Conservation (phyloP, 2,888 invertebrate species). For the Celastrina argiolus region DNA sequence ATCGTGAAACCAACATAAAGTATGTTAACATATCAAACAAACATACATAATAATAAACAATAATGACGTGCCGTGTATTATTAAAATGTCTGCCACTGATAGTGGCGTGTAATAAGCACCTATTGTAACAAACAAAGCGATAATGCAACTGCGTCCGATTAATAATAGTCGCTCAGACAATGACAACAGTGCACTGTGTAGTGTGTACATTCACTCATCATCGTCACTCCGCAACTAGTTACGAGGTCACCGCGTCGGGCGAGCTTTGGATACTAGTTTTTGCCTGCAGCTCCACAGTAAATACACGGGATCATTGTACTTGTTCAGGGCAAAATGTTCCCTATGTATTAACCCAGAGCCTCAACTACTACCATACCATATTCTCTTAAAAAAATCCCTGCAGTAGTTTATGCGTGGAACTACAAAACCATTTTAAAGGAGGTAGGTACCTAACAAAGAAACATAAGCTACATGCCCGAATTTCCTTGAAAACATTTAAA, state of each 20-base stretch:
- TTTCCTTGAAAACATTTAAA: neutral
- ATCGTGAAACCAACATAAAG: neutral
- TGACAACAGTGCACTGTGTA: neutral
- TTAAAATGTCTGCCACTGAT: slow-evolving; percentile 40
- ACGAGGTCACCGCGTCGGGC: too few relatives aligned
- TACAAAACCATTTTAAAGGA: neutral
- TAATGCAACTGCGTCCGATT: slow-evolving; percentile 40
- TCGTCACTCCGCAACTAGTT: slow-evolving; percentile 31
- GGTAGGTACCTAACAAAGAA: neutral
- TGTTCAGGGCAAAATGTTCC: too few relatives aligned
- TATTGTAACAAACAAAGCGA: slow-evolving; percentile 41
- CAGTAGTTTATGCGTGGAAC: too few relatives aligned
- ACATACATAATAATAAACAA: slow-evolving; percentile 51
- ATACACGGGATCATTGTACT: too few relatives aligned
- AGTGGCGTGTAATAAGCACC: slow-evolving; percentile 39
- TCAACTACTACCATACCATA: too few relatives aligned
- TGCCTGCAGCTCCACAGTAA: too few relatives aligned
- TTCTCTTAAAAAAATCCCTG: too few relatives aligned
- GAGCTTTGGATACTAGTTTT: too few relatives aligned
- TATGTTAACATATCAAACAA: slow-evolving; percentile 39
- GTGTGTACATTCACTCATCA: slow-evolving; percentile 6
- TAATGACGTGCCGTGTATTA: slow-evolving; percentile 46
- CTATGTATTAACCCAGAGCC: too few relatives aligned
- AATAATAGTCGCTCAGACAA: slow-evolving; percentile 38
- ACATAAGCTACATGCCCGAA: neutral